A percentile compares a stretch with the other conserved stretches of the same genome.
Conservation (phyloP, 2,888 invertebrate genomes). For the Heterodera filipjevi region DNA sequence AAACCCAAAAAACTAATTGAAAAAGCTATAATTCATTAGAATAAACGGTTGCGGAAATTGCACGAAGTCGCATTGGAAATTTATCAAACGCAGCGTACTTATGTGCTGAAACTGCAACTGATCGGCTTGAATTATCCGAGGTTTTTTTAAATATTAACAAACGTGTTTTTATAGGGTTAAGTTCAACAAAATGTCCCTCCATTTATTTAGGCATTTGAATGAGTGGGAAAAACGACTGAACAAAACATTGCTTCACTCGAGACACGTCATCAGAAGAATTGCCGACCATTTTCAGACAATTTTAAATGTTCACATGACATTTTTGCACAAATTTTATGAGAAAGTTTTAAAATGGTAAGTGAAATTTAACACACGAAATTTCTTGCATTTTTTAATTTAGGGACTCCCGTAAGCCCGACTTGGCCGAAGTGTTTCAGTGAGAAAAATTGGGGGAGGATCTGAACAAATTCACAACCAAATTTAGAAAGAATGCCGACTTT, state of each 20-base stretch:
- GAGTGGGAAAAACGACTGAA: conserved; percentile 35
- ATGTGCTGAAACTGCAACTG: conserved; percentile 50
- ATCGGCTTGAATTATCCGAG: conserved; percentile 38
- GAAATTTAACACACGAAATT: not conserved
- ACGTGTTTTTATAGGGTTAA: not conserved
- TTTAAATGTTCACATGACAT: conserved; percentile 38
- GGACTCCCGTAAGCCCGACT: conserved; percentile 51
- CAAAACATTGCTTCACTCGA: conserved; percentile 14
- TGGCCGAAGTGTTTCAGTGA: conserved; percentile 47
- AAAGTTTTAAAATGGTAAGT: conserved; percentile 30
- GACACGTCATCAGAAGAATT: conserved; percentile 38
- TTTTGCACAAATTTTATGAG: conserved; percentile 36
- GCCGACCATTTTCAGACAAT: conserved; percentile 37
- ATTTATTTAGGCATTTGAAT: conserved; percentile 38
- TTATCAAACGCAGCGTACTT: conserved; percentile 51
- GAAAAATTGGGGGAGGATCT: no score
- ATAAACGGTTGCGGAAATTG: conserved; percentile 51
- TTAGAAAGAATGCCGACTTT: conserved; percentile 48
- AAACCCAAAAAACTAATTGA: no score
- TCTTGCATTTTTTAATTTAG: conserved; percentile 37
- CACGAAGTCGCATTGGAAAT: conserved; percentile 58
- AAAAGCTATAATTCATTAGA: conserved; percentile 25
- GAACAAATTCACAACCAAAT: not conserved
- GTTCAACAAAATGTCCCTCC: conserved; percentile 14
- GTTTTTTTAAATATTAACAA: conserved; percentile 38